phyloP scores from a whole-genome alignment of 2,888 invertebrate species.

The Deroplatys truncata region DNA sequence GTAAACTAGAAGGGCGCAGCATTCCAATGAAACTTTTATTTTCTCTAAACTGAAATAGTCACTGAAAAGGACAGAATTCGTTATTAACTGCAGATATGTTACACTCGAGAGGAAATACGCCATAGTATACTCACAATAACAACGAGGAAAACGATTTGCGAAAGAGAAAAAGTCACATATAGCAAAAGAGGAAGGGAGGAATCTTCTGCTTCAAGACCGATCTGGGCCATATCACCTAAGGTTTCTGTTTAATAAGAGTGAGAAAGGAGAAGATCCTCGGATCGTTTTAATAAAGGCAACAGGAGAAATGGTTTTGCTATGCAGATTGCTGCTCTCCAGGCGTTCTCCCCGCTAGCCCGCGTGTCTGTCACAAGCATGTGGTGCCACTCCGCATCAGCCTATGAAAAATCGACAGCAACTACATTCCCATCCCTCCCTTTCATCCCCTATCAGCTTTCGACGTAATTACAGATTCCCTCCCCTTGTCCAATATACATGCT shows the following conservation, averaged over 20 bases:
- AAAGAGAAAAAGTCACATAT: background rate
- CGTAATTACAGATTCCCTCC: constrained; percentile 17
- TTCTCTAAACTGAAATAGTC: too few species aligned
- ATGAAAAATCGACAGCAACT: constrained; percentile 26
- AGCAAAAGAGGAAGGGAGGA: background rate
- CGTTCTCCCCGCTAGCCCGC: background rate
- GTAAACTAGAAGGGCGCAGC: too few species aligned
- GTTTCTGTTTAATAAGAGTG: background rate
- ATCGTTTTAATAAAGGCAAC: constrained; percentile 24
- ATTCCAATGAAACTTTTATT: too few species aligned
- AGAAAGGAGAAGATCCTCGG: background rate
- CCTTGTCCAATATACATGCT: background rate
- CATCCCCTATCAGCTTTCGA: constrained; percentile 2
- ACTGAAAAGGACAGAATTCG: too few species aligned
- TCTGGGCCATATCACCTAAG: background rate
- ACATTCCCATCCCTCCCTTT: background rate
- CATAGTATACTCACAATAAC: too few species aligned
- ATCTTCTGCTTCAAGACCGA: background rate
- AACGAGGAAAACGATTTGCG: background rate
- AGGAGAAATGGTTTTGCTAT: constrained; percentile 27
- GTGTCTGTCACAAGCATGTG: constrained; percentile 19
- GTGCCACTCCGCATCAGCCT: constrained; percentile 17
- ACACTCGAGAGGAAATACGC: too few species aligned
- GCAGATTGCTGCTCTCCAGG: constrained; percentile 19
- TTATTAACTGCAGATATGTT: too few species aligned